Evolutionary conservation across 1,140 invertebrate genomes (phyloP), one percentile per base, ranked within the genome.

Genomic region (Armadillidium nasatum): DNA sequence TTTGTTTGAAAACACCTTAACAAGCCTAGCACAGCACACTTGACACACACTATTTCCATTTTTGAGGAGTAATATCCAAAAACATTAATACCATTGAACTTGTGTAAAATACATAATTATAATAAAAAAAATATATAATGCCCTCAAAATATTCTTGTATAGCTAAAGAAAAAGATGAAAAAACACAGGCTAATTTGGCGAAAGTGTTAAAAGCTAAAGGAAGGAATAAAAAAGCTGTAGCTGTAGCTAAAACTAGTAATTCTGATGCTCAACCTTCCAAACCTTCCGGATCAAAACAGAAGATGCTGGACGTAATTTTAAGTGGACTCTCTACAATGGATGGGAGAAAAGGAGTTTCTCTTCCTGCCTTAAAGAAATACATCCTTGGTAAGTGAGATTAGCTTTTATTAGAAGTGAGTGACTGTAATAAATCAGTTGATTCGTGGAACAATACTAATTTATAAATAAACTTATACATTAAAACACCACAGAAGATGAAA

Each of bases 281-380:
- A 60, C 4, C 50, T 19, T 15, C 11, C 7, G 19, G 1, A 60
- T 1, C 1, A 19, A 60, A 60, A 60, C 50, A 15, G 7, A 13
- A 15, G 11, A 60, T 60, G 50, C 19, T 60, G 19, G 50, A 60
- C 7, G 19, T 60, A 19, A 19, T 60, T 60, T 7, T 60, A 60
- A 7, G 19, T 15, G 50, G 50, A 19, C 50, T 60, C 19, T 60
- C 50, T 4, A 13, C 11, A 2, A 3, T 60, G 7, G 50, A 60
- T 19, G 7, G 1, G 19, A 60, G 50, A 7, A 60, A 60, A 7
- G 50, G 50, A 4, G 50, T 60, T 19, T 15, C 50, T 19, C 7
- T 60, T 60, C 50, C 50, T 19, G 50, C 50, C 50, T 19, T 60
- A 13, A 60, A 60, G 50, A 60, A 60, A 60, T 60, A 60, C 50